Evolutionary conservation across 2,113 vertebrate genomes (phyloP).

Genomic region (Vireo altiloquus): DNA sequence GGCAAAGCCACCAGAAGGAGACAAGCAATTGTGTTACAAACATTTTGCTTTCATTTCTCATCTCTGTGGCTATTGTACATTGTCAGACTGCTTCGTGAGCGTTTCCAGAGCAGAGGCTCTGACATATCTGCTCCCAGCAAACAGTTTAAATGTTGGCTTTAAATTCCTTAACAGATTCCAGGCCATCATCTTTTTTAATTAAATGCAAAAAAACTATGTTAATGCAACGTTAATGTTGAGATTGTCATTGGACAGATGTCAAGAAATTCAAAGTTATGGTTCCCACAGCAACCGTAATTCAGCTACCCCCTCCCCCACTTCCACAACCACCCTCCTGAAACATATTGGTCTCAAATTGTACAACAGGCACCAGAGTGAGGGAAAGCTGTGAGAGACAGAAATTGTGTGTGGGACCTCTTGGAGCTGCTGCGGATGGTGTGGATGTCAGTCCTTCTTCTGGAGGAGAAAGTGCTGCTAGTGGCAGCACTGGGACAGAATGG

Average conservation of each 20-base stretch:
- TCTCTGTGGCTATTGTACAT: conserved; percentile 15
- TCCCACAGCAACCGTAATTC: conserved; percentile 73
- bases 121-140: conserved; percentile 64
- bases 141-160: conserved; percentile 71
- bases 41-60: background rate
- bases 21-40: background rate
- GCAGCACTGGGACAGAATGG: background rate
- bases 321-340: conserved; percentile 35
- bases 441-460: background rate
- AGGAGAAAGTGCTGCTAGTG: background rate
- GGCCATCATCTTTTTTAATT: conserved; percentile 75
- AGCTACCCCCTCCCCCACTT: conserved; percentile 44
- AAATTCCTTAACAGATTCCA: conserved; percentile 75
- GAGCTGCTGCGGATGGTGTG: background rate
- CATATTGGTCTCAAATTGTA: conserved; percentile 36
- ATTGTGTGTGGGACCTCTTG: fast-evolving
- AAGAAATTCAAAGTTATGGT: conserved; percentile 73
- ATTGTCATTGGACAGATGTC: conserved; percentile 74
- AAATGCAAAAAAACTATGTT: conserved; percentile 73
- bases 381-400: background rate
- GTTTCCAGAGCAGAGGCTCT: conserved; percentile 59
- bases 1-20: conserved; percentile 1
- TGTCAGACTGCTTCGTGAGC: conserved; percentile 6
- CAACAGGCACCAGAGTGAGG: background rate
- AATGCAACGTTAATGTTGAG: conserved; percentile 73